Conservation (phyloP, 2,113 vertebrate species). For the Apus apus region DNA sequence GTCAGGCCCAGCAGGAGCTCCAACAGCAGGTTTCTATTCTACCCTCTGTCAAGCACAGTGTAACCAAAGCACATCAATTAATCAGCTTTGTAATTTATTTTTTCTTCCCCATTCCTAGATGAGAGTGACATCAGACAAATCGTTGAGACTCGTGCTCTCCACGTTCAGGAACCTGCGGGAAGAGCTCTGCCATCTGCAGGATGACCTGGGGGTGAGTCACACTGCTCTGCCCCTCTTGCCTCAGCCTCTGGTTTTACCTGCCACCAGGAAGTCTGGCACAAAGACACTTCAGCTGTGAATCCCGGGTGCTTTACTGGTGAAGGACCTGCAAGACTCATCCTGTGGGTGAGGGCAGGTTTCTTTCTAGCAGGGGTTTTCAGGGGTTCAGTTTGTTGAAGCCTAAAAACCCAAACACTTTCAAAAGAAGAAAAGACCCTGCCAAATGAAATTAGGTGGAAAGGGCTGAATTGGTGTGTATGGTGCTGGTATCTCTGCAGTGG, state of each 20-base stretch:
- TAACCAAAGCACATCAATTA: neutral
- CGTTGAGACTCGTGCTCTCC: slow-evolving; percentile 88
- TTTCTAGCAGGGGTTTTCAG: neutral
- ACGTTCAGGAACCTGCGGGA: slow-evolving; percentile 92
- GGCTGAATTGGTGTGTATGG: fast-evolving
- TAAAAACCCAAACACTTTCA: neutral
- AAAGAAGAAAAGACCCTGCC: neutral
- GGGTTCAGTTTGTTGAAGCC: neutral
- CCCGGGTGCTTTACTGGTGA: neutral
- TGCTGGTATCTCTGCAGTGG: fast-evolving
- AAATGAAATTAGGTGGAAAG: neutral
- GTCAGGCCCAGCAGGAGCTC: too few species aligned
- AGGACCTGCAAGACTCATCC: fast-evolving
- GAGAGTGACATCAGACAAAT: slow-evolving; percentile 89
- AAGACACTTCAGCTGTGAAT: neutral
- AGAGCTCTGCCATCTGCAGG: slow-evolving; percentile 90
- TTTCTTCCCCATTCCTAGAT: slow-evolving; percentile 74
- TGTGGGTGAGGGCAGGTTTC: too few species aligned
- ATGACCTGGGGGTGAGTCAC: slow-evolving; percentile 85
- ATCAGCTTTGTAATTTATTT: neutral
- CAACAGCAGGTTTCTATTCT: neutral
- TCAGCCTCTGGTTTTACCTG: neutral
- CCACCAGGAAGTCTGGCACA: fast-evolving
- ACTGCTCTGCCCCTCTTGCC: neutral
- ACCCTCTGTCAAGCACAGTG: neutral